A percentile compares a stretch with the other conserved stretches of the same genome.
Conservation (phyloP, 2,113 vertebrate species). For the Atlantisia rogersi region DNA sequence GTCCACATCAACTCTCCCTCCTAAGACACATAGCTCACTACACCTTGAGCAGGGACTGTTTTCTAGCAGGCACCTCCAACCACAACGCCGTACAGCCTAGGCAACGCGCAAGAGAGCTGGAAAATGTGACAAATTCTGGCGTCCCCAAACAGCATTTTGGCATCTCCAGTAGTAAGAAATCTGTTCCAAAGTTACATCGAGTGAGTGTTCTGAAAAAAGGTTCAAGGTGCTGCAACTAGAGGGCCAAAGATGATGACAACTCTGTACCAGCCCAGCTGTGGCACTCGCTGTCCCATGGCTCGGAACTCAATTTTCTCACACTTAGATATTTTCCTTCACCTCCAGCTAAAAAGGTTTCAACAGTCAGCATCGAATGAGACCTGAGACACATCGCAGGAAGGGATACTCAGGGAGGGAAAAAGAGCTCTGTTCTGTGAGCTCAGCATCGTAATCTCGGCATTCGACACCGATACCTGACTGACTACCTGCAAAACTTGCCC, state of each 20-base stretch:
- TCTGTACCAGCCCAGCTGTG: neutral
- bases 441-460: no score
- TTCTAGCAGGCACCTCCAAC: neutral
- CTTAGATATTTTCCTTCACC: neutral
- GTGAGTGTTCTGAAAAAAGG: neutral
- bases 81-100: neutral
- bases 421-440: neutral
- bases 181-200: neutral
- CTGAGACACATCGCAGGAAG: neutral
- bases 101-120: neutral
- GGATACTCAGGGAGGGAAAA: neutral
- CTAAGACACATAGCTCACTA: neutral
- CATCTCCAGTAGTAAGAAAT: neutral
- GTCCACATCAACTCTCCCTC: neutral
- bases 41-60: neutral
- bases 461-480: neutral
- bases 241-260: neutral
- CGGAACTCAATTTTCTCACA: neutral
- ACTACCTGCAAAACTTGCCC: rapidly evolving
- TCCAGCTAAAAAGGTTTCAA: neutral
- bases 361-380: neutral
- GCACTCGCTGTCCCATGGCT: neutral
- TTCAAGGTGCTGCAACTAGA: neutral
- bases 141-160: neutral
- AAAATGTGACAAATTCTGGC: neutral